These are phyloP conservation scores for Cyprinus carpio DNA, from an alignment of 2,113 vertebrate species.

Conservation along the genomic window DNA sequence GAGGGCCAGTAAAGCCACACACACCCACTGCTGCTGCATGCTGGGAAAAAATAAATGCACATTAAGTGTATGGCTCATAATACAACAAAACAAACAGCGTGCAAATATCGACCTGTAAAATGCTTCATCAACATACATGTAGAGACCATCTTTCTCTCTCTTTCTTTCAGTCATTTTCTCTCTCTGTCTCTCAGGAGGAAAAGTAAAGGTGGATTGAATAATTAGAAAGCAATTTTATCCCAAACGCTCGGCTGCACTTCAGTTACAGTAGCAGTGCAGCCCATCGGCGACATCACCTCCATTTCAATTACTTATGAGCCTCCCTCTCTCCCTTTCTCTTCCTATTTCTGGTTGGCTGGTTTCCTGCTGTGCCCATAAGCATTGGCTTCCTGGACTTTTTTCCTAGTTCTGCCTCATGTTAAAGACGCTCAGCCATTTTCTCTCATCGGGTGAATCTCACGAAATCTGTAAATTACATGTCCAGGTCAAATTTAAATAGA, in stretches of 20 bases:
- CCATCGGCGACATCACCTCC: slow-evolving; percentile 63
- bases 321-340: slow-evolving; percentile 19
- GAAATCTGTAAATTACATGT: background rate
- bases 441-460: background rate
- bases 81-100: background rate
- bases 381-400: slow-evolving; percentile 1
- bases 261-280: slow-evolving; percentile 62
- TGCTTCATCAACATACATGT: background rate
- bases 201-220: slow-evolving; percentile 59
- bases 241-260: slow-evolving; percentile 61
- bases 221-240: slow-evolving; percentile 64
- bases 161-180: background rate
- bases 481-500: background rate
- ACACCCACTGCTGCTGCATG: slow-evolving; percentile 74
- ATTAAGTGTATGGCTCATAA: background rate
- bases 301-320: slow-evolving; percentile 68
- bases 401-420: slow-evolving; percentile 1
- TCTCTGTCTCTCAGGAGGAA: slow-evolving; percentile 43
- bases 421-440: slow-evolving; percentile 1
- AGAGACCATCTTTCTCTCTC: slow-evolving; percentile 1
- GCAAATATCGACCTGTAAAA: background rate
- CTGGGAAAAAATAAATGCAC: slow-evolving; percentile 56
- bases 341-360: slow-evolving; percentile 27
- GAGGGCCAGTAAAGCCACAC: slow-evolving; percentile 68
- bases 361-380: slow-evolving; percentile 38